Conservation (phyloP, 2,113 vertebrate genomes). For the Dolichallabes microphthalmus region DNA sequence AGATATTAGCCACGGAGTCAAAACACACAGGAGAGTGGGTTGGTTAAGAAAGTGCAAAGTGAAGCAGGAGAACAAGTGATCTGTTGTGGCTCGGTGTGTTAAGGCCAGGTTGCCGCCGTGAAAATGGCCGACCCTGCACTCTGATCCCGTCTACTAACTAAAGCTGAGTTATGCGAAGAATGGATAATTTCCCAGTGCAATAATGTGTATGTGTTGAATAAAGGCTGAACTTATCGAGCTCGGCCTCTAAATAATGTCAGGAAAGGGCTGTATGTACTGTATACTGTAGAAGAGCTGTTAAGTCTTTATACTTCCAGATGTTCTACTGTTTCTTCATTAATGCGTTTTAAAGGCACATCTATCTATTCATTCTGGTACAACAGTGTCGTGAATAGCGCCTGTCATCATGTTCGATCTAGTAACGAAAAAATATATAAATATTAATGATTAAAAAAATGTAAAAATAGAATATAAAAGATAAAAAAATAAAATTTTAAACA, state of each 20-base stretch:
- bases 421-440: background rate
- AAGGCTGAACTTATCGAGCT: slow-evolving; percentile 9
- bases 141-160: no score
- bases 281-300: background rate
- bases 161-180: no score
- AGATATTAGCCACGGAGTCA: background rate
- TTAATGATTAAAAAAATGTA: background rate
- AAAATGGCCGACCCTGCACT: no score
- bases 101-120: no score
- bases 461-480: background rate
- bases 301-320: background rate
- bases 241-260: slow-evolving; percentile 25
- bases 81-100: no score
- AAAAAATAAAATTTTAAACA: background rate
- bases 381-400: background rate
- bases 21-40: slow-evolving; percentile 12
- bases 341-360: background rate
- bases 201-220: no score
- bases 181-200: no score
- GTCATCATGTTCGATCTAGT: background rate
- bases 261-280: background rate
- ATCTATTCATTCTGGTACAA: background rate
- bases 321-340: background rate
- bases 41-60: slow-evolving; percentile 19
- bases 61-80: slow-evolving; percentile 35